These are phyloP conservation scores for Talpa occidentalis DNA, from an alignment of 2,113 vertebrate species.

Conservation along the genomic window DNA sequence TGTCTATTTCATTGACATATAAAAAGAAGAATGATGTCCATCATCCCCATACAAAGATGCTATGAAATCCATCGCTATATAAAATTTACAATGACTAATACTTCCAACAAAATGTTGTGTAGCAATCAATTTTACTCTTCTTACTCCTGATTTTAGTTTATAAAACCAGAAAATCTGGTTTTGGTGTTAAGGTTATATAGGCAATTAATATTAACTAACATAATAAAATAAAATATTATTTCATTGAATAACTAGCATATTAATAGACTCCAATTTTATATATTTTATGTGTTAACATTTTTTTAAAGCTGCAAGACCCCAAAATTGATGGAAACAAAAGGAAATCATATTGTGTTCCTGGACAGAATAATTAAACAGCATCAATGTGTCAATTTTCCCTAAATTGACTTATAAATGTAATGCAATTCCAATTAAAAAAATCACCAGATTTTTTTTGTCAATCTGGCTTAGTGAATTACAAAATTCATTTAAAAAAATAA, in stretches of 20 bases:
- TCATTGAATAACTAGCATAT: neutral
- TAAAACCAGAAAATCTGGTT: neutral
- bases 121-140: neutral
- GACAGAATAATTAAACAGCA: neutral
- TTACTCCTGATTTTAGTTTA: neutral
- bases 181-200: neutral
- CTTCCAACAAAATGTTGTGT: neutral
- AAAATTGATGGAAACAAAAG: conserved; percentile 9
- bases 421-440: neutral
- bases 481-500: conserved; percentile 13
- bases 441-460: neutral
- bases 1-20: neutral
- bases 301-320: neutral
- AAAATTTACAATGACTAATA: neutral
- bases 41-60: neutral
- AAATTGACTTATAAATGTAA: neutral
- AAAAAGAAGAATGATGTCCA: neutral
- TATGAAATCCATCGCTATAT: neutral
- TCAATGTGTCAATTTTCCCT: neutral
- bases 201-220: neutral
- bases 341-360: neutral
- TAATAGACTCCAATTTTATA: neutral
- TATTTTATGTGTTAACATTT: neutral
- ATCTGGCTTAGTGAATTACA: neutral
- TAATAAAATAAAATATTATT: neutral